phyloP scores from a whole-genome alignment of 2,888 invertebrate species.

The Caenorhabditis sulstoni region DNA sequence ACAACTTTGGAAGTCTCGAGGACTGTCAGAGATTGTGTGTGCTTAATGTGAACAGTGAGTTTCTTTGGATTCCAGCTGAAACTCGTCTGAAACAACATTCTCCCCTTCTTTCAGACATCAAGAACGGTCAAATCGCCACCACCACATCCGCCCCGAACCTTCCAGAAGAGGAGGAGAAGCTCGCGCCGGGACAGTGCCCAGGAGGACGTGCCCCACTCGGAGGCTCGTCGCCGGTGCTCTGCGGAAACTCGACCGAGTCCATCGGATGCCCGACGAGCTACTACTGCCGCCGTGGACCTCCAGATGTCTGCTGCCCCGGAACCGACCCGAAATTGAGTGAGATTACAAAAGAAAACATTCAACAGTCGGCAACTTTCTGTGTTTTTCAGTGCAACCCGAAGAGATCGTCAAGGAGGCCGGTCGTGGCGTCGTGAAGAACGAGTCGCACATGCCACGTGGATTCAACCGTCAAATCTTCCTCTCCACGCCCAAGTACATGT shows the following conservation, averaged over 20 bases:
- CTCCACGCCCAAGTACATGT: constrained; percentile 70
- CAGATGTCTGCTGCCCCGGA: constrained; percentile 79
- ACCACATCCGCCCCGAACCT: constrained; percentile 53
- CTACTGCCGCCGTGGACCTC: constrained; percentile 78
- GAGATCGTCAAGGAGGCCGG: constrained; percentile 53
- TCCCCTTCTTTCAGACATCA: constrained; percentile 31
- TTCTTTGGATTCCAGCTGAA: neutral
- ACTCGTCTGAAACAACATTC: no score
- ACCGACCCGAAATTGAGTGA: constrained; percentile 61
- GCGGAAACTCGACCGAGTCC: constrained; percentile 76
- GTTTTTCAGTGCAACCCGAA: constrained; percentile 54
- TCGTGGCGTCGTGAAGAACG: constrained; percentile 56
- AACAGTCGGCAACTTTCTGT: no score
- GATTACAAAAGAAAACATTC: no score
- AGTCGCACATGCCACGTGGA: constrained; percentile 65
- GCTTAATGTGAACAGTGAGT: constrained; percentile 55
- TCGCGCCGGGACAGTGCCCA: constrained; percentile 76
- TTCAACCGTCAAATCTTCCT: constrained; percentile 65
- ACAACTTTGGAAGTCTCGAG: constrained; percentile 77
- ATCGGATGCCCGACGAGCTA: constrained; percentile 79
- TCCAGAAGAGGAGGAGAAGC: constrained; percentile 55
- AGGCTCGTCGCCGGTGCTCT: constrained; percentile 78
- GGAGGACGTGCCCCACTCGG: constrained; percentile 74
- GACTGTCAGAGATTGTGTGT: constrained; percentile 77
- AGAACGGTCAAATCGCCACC: constrained; percentile 49